A percentile compares a stretch with the other conserved stretches of the same genome.
Evolutionary conservation across 35 echinoderm and acorn worm genomes (phyloP).

Genomic region (Eucidaris tribuloides): DNA sequence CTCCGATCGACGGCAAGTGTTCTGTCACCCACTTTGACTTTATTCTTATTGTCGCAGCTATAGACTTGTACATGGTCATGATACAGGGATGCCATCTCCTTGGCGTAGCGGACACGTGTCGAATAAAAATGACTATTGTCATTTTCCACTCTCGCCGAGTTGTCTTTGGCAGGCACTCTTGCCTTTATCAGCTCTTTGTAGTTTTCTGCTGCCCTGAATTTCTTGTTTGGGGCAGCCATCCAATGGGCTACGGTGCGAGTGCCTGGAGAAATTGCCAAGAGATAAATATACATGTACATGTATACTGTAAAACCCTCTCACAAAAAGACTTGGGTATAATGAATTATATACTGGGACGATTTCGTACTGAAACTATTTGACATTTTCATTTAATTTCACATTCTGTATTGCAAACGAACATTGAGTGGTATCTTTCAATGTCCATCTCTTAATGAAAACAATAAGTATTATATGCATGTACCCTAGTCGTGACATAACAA

Average conservation of each 20-base stretch:
- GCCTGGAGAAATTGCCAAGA: too few relatives aligned
- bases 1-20: constrained; percentile 47
- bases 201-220: neutral
- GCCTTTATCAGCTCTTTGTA: neutral
- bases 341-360: too few relatives aligned
- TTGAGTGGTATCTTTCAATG: too few relatives aligned
- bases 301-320: too few relatives aligned
- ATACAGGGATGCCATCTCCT: constrained; percentile 30
- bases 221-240: neutral
- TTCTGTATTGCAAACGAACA: too few relatives aligned
- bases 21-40: constrained; percentile 38
- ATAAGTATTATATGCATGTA: too few relatives aligned
- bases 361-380: too few relatives aligned
- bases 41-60: constrained; percentile 65
- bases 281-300: too few relatives aligned
- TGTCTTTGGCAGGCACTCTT: neutral
- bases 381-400: too few relatives aligned
- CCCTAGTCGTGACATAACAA: too few relatives aligned
- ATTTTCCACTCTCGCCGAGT: constrained; percentile 3
- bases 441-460: too few relatives aligned
- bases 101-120: constrained; percentile 37
- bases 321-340: too few relatives aligned
- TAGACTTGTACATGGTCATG: neutral
- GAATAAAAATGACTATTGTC: constrained; percentile 53
- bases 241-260: neutral